Evolutionary conservation across 2,113 vertebrate species (phyloP).

Genomic region (Meleagris gallopavo): DNA sequence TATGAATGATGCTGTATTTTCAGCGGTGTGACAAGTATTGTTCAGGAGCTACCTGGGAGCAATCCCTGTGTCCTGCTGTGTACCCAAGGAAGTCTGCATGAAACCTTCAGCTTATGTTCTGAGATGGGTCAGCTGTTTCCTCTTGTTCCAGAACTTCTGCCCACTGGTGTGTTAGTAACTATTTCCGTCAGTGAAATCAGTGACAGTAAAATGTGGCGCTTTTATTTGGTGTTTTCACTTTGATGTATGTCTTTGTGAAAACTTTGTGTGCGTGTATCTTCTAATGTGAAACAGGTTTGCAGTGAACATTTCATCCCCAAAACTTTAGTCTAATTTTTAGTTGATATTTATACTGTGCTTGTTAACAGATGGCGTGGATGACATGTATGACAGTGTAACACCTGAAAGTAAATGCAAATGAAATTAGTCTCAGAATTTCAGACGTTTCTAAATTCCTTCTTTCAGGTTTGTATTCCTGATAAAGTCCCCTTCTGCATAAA

Average conservation of each 20-base stretch:
- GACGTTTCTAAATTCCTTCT: background rate
- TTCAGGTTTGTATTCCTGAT: background rate
- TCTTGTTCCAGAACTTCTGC: conserved; percentile 5
- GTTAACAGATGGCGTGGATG: background rate
- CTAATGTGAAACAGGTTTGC: background rate
- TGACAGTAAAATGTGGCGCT: background rate
- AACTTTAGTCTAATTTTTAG: background rate
- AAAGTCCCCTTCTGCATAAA: background rate
- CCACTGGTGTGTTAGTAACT: background rate
- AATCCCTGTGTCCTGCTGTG: background rate
- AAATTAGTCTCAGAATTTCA: background rate
- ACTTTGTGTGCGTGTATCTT: accelerated
- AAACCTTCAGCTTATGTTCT: conserved; percentile 20
- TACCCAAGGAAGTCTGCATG: background rate
- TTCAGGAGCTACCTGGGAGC: background rate
- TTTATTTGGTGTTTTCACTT: background rate
- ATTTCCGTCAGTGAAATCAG: background rate
- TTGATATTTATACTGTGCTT: background rate
- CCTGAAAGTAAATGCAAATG: background rate
- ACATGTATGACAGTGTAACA: background rate
- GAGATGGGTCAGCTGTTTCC: conserved; percentile 16
- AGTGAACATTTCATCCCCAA: background rate
- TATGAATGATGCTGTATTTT: conserved; percentile 2
- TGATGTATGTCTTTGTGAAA: background rate
- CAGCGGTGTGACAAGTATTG: background rate